Conservation (phyloP, 2,113 vertebrate species). For the Psittacus erithacus region DNA sequence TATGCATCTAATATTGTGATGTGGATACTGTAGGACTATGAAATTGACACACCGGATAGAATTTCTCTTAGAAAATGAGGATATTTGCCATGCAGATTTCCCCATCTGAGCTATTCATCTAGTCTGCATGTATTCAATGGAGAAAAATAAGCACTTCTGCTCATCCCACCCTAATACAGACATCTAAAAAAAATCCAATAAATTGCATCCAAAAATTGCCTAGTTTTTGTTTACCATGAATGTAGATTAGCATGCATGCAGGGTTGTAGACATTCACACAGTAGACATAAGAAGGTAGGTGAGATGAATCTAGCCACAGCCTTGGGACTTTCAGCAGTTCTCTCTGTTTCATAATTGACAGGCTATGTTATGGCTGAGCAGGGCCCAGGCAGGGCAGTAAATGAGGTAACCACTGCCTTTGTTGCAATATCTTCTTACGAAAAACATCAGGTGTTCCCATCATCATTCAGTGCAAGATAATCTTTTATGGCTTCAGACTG, state of each 20-base stretch:
- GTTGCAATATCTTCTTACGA: background rate
- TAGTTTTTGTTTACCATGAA: background rate
- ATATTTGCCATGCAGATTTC: background rate
- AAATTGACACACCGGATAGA: background rate
- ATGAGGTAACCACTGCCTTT: background rate
- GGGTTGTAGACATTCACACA: background rate
- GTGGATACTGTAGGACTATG: background rate
- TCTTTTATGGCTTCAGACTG: background rate
- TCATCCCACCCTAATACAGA: background rate
- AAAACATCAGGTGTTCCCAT: background rate
- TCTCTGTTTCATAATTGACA: background rate
- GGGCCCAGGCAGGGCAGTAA: background rate
- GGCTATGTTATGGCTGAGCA: background rate
- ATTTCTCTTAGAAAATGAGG: background rate
- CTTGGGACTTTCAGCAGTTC: background rate
- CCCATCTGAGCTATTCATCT: background rate
- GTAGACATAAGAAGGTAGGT: background rate
- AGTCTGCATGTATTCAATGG: background rate
- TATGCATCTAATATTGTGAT: background rate
- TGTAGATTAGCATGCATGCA: background rate
- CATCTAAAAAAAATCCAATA: background rate
- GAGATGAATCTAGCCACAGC: background rate
- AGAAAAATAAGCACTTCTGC: background rate
- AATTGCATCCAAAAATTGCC: background rate
- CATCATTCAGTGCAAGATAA: background rate